Percentiles rank a stretch among this genome's conserved stretches.
phyloP scores from a whole-genome alignment of 1,140 invertebrate genomes.

The Ditylenchus dipsaci region DNA sequence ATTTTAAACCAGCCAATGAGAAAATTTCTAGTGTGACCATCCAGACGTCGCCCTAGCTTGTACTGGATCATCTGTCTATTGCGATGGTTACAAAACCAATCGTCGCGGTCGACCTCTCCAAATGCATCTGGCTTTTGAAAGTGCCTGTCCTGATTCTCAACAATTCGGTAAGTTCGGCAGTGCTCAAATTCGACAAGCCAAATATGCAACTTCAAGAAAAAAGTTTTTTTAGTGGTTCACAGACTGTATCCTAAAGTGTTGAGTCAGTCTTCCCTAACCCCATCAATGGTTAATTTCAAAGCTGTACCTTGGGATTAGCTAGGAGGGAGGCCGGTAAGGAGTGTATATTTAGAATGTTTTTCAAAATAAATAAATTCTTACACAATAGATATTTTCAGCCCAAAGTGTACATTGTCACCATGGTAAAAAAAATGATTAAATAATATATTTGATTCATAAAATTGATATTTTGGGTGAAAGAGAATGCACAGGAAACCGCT shows the following conservation, averaged over 20 bases:
- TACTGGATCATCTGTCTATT: neutral
- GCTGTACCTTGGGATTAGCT: neutral
- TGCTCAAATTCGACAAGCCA: no score
- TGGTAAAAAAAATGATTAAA: neutral
- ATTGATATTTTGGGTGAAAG: neutral
- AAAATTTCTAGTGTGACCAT: neutral
- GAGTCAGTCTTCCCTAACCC: neutral
- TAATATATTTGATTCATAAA: no score
- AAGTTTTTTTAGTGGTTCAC: neutral
- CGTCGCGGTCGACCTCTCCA: neutral
- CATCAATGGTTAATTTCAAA: neutral
- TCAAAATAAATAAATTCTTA: neutral
- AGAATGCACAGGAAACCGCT: neutral
- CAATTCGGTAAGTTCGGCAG: neutral
- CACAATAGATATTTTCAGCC: neutral
- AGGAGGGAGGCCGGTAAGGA: neutral
- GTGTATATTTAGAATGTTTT: neutral
- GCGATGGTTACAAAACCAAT: neutral
- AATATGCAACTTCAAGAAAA: neutral
- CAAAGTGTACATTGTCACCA: neutral
- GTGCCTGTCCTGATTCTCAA: neutral
- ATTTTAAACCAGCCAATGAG: no score
- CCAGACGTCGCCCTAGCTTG: neutral
- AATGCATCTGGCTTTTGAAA: neutral
- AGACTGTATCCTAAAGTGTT: neutral